phyloP scores from a whole-genome alignment of 2,113 vertebrate genomes.

The Amazona guildingii region DNA sequence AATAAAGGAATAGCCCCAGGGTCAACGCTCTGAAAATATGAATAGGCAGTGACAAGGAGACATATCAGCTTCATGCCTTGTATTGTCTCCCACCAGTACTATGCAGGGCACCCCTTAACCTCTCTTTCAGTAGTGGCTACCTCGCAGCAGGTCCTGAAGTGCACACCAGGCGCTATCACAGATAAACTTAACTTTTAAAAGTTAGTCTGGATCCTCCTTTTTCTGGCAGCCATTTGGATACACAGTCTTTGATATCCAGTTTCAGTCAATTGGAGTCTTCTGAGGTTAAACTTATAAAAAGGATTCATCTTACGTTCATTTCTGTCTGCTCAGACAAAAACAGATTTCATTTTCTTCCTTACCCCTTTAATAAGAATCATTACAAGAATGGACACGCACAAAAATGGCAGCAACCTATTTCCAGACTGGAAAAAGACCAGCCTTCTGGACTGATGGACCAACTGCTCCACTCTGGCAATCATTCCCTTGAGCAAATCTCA shows the following conservation, averaged over 20 bases:
- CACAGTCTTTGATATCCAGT: neutral
- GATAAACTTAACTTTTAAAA: neutral
- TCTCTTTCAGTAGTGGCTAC: neutral
- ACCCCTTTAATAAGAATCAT: neutral
- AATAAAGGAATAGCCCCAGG: neutral
- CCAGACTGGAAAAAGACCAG: neutral
- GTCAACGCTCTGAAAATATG: neutral
- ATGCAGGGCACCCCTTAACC: neutral
- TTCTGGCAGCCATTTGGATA: neutral
- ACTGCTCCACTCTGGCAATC: neutral
- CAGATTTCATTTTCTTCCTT: neutral
- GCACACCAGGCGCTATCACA: neutral
- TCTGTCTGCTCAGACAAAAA: neutral
- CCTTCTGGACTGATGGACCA: neutral
- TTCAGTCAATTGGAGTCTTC: neutral
- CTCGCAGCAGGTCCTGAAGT: neutral
- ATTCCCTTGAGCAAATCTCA: neutral
- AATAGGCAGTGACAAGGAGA: neutral
- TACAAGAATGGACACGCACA: neutral
- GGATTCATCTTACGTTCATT: neutral
- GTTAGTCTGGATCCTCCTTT: neutral
- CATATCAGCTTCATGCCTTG: neutral
- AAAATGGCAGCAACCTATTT: neutral
- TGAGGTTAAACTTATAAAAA: neutral
- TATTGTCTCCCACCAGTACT: neutral